phyloP scores from a whole-genome alignment of 2,113 vertebrate genomes.

The Microcebus murinus region DNA sequence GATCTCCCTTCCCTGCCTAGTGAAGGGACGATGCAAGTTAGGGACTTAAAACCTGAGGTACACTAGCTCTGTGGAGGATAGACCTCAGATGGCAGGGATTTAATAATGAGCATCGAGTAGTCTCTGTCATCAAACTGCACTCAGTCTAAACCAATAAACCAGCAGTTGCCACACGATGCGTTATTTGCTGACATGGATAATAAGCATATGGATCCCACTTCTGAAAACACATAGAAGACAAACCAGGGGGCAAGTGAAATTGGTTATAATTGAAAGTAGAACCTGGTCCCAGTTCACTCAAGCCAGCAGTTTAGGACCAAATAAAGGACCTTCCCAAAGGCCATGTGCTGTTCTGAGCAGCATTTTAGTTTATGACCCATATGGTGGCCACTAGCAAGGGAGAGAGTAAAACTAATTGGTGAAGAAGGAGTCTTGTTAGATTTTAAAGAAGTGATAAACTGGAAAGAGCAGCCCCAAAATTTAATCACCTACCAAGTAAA shows the following conservation, averaged over 20 bases:
- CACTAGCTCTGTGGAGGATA: not conserved
- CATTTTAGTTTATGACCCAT: conserved; percentile 5
- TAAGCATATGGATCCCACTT: not conserved
- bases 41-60: not conserved
- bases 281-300: not conserved
- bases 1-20: not conserved
- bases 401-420: not conserved
- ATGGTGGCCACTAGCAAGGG: not conserved
- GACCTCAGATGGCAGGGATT: not conserved
- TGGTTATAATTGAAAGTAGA: not conserved
- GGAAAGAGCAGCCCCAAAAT: not conserved
- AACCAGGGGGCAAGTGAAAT: not conserved
- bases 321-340: conserved; percentile 26
- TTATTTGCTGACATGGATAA: not conserved
- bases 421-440: not conserved
- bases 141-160: not conserved
- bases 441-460: conserved; percentile 4
- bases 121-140: not conserved
- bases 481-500: not conserved
- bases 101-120: not conserved
- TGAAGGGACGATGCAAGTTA: not conserved
- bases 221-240: not conserved
- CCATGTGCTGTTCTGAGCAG: not conserved
- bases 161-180: not conserved
- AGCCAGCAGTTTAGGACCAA: not conserved